A percentile compares a stretch with the other conserved stretches of the same genome.
phyloP scores from a whole-genome alignment of 1,140 invertebrate genomes.

The Ooceraea biroi region DNA sequence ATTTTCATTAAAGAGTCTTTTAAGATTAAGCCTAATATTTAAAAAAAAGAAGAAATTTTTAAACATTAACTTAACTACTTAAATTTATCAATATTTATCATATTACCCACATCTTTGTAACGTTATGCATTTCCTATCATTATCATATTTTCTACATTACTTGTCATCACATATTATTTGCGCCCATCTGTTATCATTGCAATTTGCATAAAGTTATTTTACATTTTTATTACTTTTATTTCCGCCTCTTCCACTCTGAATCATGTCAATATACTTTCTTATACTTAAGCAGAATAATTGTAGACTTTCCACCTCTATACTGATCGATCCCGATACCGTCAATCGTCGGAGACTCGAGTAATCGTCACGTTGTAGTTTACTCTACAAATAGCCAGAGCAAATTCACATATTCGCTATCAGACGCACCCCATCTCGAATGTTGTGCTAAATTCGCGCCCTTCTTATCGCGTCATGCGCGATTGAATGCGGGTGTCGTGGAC shows the following conservation, averaged over 20 bases:
- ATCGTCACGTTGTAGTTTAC: not conserved
- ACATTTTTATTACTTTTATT: not conserved
- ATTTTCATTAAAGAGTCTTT: no score
- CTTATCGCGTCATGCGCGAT: conserved; percentile 57
- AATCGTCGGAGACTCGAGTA: not conserved
- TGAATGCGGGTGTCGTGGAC: conserved; percentile 8
- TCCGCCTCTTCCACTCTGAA: not conserved
- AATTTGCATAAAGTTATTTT: not conserved
- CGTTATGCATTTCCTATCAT: no score
- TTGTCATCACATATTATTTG: not conserved
- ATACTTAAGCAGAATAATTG: not conserved
- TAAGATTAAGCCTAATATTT: no score
- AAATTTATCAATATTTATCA: no score
- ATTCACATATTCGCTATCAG: conserved; percentile 1
- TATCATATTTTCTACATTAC: no score
- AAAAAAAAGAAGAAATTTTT: no score
- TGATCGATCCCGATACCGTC: not conserved
- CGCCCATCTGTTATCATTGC: not conserved
- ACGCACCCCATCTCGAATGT: conserved; percentile 11
- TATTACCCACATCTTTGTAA: no score
- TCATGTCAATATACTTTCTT: not conserved
- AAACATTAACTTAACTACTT: no score
- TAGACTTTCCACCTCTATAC: not conserved
- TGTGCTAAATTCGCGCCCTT: conserved; percentile 35
- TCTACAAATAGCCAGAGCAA: not conserved